These are phyloP conservation scores for Salpingus planirostris DNA, from an alignment of 2,888 invertebrate species.

Conservation along the genomic window DNA sequence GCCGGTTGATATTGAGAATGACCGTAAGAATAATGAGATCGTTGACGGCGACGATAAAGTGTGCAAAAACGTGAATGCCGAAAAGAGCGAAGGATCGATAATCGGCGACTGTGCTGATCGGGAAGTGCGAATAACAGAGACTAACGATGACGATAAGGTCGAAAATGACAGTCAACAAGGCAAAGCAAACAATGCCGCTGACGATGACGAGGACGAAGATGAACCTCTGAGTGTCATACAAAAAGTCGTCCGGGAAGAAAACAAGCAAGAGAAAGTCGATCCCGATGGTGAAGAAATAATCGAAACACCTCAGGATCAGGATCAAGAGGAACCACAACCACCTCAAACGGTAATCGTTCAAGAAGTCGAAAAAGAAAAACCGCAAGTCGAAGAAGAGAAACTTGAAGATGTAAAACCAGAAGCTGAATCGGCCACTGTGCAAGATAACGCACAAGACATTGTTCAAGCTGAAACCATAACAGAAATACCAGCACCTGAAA, in stretches of 20 bases:
- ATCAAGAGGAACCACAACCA: neutral
- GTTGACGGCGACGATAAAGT: slow-evolving; percentile 7
- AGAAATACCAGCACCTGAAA: too few relatives aligned
- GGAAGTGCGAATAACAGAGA: neutral
- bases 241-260: slow-evolving; percentile 1
- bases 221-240: slow-evolving; percentile 10
- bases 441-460: slow-evolving; percentile 1
- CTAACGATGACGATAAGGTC: slow-evolving; percentile 6
- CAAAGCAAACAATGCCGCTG: slow-evolving; percentile 14
- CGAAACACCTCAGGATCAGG: neutral
- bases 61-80: neutral
- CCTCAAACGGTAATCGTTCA: neutral
- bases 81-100: neutral
- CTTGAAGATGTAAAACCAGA: neutral
- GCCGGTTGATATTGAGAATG: slow-evolving; percentile 28
- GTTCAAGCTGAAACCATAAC: too few relatives aligned
- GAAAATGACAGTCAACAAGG: slow-evolving; percentile 12
- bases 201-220: slow-evolving; percentile 11
- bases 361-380: slow-evolving; percentile 1
- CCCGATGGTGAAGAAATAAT: neutral
- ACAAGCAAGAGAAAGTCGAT: neutral
- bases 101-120: neutral
- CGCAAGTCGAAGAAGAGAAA: neutral
- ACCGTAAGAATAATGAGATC: slow-evolving; percentile 9
- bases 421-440: neutral